These are phyloP conservation scores for Pangasius mekongensis DNA, from an alignment of 2,797 vertebrate genomes.

Conservation along the genomic window DNA sequence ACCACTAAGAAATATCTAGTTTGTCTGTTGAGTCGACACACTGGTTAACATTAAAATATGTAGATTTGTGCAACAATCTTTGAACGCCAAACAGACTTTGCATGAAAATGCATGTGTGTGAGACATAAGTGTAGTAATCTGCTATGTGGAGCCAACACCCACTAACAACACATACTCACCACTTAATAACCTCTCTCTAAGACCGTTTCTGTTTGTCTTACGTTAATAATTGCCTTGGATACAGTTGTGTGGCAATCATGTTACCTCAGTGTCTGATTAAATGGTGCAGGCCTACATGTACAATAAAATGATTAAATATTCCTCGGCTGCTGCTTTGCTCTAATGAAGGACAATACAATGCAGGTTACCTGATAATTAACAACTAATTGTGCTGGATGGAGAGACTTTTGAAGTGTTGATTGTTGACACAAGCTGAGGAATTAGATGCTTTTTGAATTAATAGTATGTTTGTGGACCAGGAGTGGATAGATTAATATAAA, in stretches of 20 bases:
- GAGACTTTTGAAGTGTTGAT: background rate
- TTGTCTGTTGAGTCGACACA: background rate
- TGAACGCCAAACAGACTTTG: background rate
- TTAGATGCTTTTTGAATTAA: background rate
- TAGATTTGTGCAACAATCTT: background rate
- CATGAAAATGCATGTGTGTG: background rate
- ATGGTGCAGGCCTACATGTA: background rate
- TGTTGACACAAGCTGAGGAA: background rate
- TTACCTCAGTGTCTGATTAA: background rate
- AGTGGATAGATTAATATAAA: constrained; percentile 5
- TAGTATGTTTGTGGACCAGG: background rate
- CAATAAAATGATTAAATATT: constrained; percentile 20
- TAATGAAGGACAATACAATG: background rate
- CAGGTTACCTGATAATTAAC: background rate
- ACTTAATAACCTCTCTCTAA: constrained; percentile 33
- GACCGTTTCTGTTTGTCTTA: constrained; percentile 26
- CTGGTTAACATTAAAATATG: background rate
- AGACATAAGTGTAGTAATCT: constrained; percentile 3
- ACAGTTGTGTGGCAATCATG: background rate
- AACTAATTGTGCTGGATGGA: background rate
- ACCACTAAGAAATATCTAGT: background rate
- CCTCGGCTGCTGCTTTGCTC: background rate
- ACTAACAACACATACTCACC: constrained; percentile 16
- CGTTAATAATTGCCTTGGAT: constrained; percentile 40
- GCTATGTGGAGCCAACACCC: constrained; percentile 3